These are phyloP conservation scores for Podilymbus podiceps DNA, from an alignment of 2,113 vertebrate genomes.

Conservation along the genomic window DNA sequence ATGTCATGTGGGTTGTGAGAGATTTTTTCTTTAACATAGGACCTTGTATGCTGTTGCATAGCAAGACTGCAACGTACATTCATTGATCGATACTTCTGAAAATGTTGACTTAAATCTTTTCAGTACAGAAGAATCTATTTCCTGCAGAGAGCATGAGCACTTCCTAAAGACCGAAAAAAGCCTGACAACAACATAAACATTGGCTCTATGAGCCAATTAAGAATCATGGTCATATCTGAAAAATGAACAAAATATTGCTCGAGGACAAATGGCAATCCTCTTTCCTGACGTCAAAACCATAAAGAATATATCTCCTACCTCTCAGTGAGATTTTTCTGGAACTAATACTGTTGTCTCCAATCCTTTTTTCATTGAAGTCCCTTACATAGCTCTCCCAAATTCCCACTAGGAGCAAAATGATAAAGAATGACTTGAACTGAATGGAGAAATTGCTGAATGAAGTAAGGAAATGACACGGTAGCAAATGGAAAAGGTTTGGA, in stretches of 20 bases:
- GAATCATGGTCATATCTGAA: background rate
- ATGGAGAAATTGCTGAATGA: background rate
- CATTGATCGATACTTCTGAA: background rate
- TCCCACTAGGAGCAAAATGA: background rate
- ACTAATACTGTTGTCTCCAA: background rate
- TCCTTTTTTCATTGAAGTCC: background rate
- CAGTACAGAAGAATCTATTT: background rate
- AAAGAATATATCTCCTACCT: background rate
- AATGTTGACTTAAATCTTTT: background rate
- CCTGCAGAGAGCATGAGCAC: background rate
- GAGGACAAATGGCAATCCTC: background rate
- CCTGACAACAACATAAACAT: background rate
- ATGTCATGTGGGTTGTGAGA: background rate
- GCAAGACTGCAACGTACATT: background rate
- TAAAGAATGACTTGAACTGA: background rate
- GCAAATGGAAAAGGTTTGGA: background rate
- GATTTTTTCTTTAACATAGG: background rate
- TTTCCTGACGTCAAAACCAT: background rate
- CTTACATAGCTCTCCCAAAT: background rate
- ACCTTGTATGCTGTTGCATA: accelerated
- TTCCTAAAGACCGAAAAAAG: background rate
- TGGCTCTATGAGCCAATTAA: background rate
- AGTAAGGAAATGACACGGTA: background rate
- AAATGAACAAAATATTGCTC: background rate
- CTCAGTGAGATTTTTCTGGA: background rate